Evolutionary conservation across 2,888 invertebrate genomes (phyloP), one percentile per base, ranked within the genome.

Genomic region (Neelides folsomi): DNA sequence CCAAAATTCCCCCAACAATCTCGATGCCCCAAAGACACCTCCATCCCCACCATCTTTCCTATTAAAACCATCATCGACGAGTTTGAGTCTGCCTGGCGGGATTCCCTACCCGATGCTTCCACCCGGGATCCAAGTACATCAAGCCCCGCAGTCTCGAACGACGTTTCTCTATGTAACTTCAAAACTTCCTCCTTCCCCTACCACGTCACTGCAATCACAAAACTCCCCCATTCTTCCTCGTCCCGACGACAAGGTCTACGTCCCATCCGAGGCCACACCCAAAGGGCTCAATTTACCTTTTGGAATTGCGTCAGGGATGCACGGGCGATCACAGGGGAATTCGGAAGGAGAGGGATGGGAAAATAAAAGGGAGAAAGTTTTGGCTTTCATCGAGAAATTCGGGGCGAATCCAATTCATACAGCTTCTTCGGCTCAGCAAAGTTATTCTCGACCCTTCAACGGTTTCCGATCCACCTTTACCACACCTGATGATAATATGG

Each of bases 1-100:
- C 5, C 69, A 70, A 47, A 67, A 51, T 51, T 61, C 67, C 70
- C 43, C 71, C 70, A 52, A 54, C 2, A 27, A 27, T 7, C 57
- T 52, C 16, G 62, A 56, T 36, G 56, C 57, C 13, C 56, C 60
- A 45, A 59, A 53, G 20, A 53, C 61, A 36, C 55, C 60, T 16
- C 56, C 58, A 18, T 58, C 57, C 51, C 62, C 61, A 39, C 44
- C 44, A 15, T 47, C 48, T 56, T 46, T 38, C 34, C 45, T 64
- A 64, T 50, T 50, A 54, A 47, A 46, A 49, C 52, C 56, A 27
- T 47, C 54, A 12, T 44, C 54, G 36, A 36, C 18, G 50, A 43
- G 49, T 44, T 37, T 7, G 27, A 27, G 27, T 54, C 49, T 52
- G 42, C 49, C 48, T 49, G 47, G 50, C 16, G 53, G 55, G 44